Evolutionary conservation across 1,140 invertebrate species (phyloP).

Genomic region (Philaenus spumarius): DNA sequence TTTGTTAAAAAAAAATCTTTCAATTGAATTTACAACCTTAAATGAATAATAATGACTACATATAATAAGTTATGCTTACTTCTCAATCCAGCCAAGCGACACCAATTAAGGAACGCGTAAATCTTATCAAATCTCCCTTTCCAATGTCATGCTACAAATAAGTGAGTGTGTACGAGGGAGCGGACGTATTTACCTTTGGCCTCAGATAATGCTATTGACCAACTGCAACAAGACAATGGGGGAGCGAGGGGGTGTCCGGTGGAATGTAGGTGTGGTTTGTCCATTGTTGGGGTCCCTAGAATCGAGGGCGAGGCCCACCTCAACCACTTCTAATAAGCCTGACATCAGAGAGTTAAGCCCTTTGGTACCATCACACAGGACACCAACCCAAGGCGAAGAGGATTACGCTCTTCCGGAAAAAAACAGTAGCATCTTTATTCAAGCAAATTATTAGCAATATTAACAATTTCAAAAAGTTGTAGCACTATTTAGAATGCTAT

Average conservation of each 20-base stretch:
- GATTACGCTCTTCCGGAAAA: slow-evolving; percentile 48
- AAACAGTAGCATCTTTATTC: slow-evolving; percentile 44
- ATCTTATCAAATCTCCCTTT: too few species aligned
- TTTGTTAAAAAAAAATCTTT: too few species aligned
- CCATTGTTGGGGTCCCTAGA: neutral
- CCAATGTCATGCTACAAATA: too few species aligned
- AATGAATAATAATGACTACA: too few species aligned
- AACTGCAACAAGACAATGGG: slow-evolving; percentile 6
- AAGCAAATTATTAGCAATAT: slow-evolving; percentile 9
- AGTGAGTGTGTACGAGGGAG: slow-evolving; percentile 5
- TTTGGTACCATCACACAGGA: slow-evolving; percentile 10
- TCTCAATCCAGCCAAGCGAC: too few species aligned
- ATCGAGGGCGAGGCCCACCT: too few species aligned
- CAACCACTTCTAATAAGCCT: too few species aligned
- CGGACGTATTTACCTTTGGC: slow-evolving; percentile 15
- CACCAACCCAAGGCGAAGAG: slow-evolving; percentile 45
- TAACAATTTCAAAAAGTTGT: slow-evolving; percentile 7
- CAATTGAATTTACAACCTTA: too few species aligned
- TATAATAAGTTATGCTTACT: too few species aligned
- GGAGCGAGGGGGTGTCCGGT: neutral
- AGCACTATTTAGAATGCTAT: slow-evolving; percentile 1
- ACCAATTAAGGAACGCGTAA: too few species aligned
- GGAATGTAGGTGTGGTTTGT: neutral
- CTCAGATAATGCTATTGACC: neutral
- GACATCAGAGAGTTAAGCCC: slow-evolving; percentile 30